These are phyloP conservation scores for Crocuta crocuta DNA, from an alignment of 2,113 vertebrate species.

Conservation along the genomic window DNA sequence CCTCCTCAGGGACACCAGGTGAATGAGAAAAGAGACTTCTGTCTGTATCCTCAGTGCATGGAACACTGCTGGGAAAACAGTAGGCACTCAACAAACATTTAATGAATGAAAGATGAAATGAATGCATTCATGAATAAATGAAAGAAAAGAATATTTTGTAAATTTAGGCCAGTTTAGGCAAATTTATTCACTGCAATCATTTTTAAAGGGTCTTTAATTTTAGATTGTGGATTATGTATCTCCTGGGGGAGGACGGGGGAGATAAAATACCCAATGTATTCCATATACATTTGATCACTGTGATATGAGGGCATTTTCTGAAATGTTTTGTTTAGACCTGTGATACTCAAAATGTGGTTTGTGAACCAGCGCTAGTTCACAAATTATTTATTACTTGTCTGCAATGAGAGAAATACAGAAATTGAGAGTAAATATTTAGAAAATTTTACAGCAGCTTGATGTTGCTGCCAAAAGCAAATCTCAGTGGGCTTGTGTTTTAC, in stretches of 20 bases:
- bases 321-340: background rate
- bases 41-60: background rate
- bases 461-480: background rate
- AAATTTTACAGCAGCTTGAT: background rate
- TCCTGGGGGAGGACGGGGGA: background rate
- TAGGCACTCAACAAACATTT: background rate
- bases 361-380: background rate
- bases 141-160: background rate
- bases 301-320: background rate
- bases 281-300: background rate
- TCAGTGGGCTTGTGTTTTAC: background rate
- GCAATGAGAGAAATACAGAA: slow-evolving; percentile 15
- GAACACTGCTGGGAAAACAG: background rate
- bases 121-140: background rate
- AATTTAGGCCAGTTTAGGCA: background rate
- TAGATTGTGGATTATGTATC: background rate
- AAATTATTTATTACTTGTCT: background rate
- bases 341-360: background rate
- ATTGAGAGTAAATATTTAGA: background rate
- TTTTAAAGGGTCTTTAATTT: background rate
- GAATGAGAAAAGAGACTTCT: background rate
- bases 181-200: background rate
- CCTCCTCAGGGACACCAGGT: background rate
- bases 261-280: background rate
- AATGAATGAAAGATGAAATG: background rate